Conservation (phyloP, 2,888 invertebrate species). For the Incurvaria masculella region DNA sequence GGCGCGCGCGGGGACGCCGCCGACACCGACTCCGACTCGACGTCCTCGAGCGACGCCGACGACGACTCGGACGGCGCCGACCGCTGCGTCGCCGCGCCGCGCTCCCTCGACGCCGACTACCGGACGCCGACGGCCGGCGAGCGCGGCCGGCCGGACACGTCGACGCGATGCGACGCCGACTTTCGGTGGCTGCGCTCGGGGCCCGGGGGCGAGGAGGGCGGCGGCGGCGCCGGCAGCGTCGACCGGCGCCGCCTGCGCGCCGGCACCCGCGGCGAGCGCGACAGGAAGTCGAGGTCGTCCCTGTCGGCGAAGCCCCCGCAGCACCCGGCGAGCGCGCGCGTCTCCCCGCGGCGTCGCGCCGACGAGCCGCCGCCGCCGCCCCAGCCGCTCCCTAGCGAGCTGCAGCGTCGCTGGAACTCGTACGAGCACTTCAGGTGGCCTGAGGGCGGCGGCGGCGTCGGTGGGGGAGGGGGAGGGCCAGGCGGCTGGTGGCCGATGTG, state of each 20-base stretch:
- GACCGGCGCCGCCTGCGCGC: slow-evolving; percentile 49
- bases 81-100: slow-evolving; percentile 50
- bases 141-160: slow-evolving; percentile 51
- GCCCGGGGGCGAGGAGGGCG: slow-evolving; percentile 22
- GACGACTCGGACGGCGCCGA: slow-evolving; percentile 45
- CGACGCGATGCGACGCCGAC: slow-evolving; percentile 63
- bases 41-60: slow-evolving; percentile 27
- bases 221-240: slow-evolving; percentile 42
- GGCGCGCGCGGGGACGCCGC: slow-evolving; percentile 35
- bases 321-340: slow-evolving; percentile 40
- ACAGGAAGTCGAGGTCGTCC: slow-evolving; percentile 62
- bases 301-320: slow-evolving; percentile 52
- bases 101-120: slow-evolving; percentile 60
- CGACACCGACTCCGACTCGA: slow-evolving; percentile 12
- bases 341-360: slow-evolving; percentile 38
- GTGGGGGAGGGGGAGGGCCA: slow-evolving; percentile 44
- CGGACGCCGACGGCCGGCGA: slow-evolving; percentile 42
- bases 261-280: slow-evolving; percentile 57
- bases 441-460: slow-evolving; percentile 24
- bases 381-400: slow-evolving; percentile 24
- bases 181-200: slow-evolving; percentile 63
- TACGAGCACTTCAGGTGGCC: slow-evolving; percentile 62
- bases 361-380: slow-evolving; percentile 30
- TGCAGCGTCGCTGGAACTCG: slow-evolving; percentile 50
- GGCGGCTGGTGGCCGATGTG: slow-evolving; percentile 36